Base-by-base conservation (phyloP, 2,888 invertebrate species). In the Plagodis pulveraria region DNA sequence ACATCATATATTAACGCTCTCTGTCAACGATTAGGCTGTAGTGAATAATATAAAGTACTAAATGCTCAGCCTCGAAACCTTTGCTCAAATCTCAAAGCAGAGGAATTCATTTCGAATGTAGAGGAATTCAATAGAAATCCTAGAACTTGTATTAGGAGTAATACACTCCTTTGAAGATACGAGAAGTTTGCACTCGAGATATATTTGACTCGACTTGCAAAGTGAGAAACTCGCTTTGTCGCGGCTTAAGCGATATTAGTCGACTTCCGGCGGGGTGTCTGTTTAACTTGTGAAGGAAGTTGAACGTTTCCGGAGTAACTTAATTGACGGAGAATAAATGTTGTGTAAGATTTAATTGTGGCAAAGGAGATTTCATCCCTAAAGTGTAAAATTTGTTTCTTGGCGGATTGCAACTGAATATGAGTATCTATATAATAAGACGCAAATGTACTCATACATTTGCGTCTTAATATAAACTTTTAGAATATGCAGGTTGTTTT, bases 221-320 rank as follows among this genome's bases (percentile, higher is more conserved):
- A 50, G 49, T 22, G 22, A 32, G 40, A 10, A 40, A 8, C 10
- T 22, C 40, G 34, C 46, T 43, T 32, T 34, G 38, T 45, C 22
- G 43, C 36, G 8, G 49, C 9, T 47, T 42, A 44, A 50, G 34
- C 50, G 50, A 40, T 50, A 55, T 59, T 47, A 49, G 47, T 32
- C 35, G 38, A 58, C 40, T 53, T 55, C 40, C 59, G 9, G 43
- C n/a, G 33, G 52, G 50, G 47, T 50, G 47, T 50, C 44, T 55
- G 48, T 46, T 48, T 12, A 46, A 46, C 32, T 52, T 56, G 35
- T 38, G 22, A 51, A 22, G 32, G 58, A 48, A 40, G 46, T 44
- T 44, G 55, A 11, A 32, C n/a, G 45, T 45, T 44, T 44, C 45
- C 38, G 33, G 38, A 50, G 42, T 42, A 38, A 38, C 32, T 52